Evolutionary conservation across 2,888 invertebrate genomes (phyloP).

Genomic region (Pegoplata infirma): DNA sequence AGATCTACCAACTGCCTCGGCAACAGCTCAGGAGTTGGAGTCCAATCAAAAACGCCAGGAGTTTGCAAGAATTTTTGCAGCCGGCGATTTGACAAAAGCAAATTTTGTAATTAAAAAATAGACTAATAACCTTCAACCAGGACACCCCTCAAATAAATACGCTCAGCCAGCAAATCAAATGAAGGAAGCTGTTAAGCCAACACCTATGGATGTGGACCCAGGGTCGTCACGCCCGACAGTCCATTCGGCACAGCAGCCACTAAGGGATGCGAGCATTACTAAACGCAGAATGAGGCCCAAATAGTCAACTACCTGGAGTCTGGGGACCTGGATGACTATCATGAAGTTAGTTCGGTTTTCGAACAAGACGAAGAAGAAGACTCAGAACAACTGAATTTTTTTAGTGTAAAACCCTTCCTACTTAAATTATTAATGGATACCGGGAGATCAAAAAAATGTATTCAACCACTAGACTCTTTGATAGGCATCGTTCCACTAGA

Average conservation of each 20-base stretch:
- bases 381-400: slow-evolving; percentile 8
- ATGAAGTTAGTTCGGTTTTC: neutral
- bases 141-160: slow-evolving; percentile 11
- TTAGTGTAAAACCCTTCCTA: slow-evolving; percentile 11
- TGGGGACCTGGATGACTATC: neutral
- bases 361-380: neutral
- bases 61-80: slow-evolving; percentile 21
- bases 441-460: slow-evolving; percentile 31
- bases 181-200: neutral
- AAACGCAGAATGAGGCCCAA: slow-evolving; percentile 22
- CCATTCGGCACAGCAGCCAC: neutral
- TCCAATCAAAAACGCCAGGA: slow-evolving; percentile 32
- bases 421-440: slow-evolving; percentile 27
- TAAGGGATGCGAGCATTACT: neutral
- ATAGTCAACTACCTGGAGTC: slow-evolving; percentile 31
- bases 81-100: slow-evolving; percentile 8
- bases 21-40: slow-evolving; percentile 16
- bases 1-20: slow-evolving; percentile 48
- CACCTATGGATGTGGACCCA: slow-evolving; percentile 20
- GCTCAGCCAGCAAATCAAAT: neutral
- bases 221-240: slow-evolving; percentile 13
- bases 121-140: neutral
- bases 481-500: neutral
- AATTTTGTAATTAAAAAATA: neutral
- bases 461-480: neutral